phyloP scores from a whole-genome alignment of 2,888 invertebrate species.

The Meiosimyza decipiens region DNA sequence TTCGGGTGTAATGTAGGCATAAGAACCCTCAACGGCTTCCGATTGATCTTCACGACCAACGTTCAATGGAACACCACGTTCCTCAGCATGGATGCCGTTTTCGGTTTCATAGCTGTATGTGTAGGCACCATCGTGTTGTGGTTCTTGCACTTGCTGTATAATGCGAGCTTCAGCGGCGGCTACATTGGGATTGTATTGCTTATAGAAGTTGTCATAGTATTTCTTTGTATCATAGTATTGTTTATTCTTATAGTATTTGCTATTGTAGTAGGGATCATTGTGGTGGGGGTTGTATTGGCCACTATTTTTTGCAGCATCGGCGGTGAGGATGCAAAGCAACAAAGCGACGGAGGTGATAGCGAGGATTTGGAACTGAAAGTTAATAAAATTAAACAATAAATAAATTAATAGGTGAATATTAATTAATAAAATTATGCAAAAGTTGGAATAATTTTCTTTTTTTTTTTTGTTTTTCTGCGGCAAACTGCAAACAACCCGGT shows the following conservation, averaged over 20 bases:
- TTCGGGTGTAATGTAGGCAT: conserved; percentile 59
- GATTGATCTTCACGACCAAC: conserved; percentile 48
- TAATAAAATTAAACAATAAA: background rate
- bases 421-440: too few species aligned
- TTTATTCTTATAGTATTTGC: conserved; percentile 53
- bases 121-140: conserved; percentile 54
- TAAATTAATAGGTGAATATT: too few species aligned
- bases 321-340: background rate
- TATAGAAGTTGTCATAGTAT: conserved; percentile 55
- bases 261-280: conserved; percentile 51
- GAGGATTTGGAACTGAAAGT: background rate
- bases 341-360: background rate
- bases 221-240: conserved; percentile 52
- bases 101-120: conserved; percentile 60
- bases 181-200: conserved; percentile 54
- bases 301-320: conserved; percentile 30
- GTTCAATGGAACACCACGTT: conserved; percentile 51
- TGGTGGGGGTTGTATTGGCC: conserved; percentile 49
- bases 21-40: conserved; percentile 59
- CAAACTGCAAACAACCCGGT: too few species aligned
- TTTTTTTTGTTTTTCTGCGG: too few species aligned
- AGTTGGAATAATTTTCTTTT: too few species aligned
- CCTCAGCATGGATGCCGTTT: conserved; percentile 61
- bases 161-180: conserved; percentile 53
- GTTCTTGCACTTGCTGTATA: conserved; percentile 48